These are phyloP conservation scores for Oncorhynchus masou DNA, from an alignment of 2,113 vertebrate genomes.

Conservation along the genomic window DNA sequence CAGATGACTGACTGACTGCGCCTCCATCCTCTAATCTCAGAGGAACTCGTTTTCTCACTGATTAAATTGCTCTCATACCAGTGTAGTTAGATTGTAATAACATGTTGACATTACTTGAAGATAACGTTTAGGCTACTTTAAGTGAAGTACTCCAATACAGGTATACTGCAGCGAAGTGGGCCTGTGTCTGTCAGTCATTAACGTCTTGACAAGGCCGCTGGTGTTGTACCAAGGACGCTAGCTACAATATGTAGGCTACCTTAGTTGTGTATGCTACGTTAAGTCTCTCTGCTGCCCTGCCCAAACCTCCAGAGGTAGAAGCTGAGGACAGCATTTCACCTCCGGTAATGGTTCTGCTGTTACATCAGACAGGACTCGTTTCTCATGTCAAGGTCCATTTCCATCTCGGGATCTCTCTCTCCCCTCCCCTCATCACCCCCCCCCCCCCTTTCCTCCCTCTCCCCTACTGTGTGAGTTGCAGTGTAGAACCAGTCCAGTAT, in stretches of 20 bases:
- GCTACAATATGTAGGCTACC: not conserved
- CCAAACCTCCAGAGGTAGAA: too few species aligned
- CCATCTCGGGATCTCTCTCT: not conserved
- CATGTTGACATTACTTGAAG: too few species aligned
- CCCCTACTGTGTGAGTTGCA: not conserved
- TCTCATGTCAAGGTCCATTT: constrained; percentile 64
- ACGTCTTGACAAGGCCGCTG: not conserved
- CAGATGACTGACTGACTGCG: not conserved
- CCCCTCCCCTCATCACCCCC: constrained; percentile 19
- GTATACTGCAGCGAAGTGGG: too few species aligned
- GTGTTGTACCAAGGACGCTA: not conserved
- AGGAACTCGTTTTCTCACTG: constrained; percentile 10
- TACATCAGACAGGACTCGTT: constrained; percentile 61
- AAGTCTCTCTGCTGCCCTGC: not conserved
- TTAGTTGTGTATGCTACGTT: too few species aligned
- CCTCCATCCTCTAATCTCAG: constrained; percentile 29
- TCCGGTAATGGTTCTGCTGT: constrained; percentile 37
- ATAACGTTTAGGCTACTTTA: too few species aligned
- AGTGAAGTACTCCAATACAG: too few species aligned
- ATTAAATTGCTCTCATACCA: too few species aligned
- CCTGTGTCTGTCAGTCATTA: constrained; percentile 1
- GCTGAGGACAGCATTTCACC: constrained; percentile 31
- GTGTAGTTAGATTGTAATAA: too few species aligned
- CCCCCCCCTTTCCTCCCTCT: constrained; percentile 1
- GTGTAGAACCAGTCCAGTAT: constrained; percentile 36